These are phyloP conservation scores for Ethmia dodecea DNA, from an alignment of 2,888 invertebrate genomes.

Conservation along the genomic window DNA sequence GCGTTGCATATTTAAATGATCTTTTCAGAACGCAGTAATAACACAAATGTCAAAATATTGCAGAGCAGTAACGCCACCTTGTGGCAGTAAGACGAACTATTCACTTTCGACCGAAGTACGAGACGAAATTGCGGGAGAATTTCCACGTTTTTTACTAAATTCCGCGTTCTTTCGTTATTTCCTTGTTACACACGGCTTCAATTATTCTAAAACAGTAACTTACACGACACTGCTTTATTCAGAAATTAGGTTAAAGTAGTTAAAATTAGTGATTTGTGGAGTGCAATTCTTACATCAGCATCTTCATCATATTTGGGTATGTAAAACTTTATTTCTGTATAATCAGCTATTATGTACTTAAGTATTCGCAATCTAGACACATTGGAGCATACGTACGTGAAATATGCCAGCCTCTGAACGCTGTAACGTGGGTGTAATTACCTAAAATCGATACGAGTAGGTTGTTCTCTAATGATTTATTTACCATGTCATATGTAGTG, in stretches of 20 bases:
- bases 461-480: slow-evolving; percentile 24
- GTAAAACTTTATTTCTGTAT: slow-evolving; percentile 20
- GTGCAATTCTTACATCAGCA: slow-evolving; percentile 8
- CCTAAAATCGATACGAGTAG: slow-evolving; percentile 20
- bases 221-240: too few species aligned
- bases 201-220: too few species aligned
- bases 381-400: background rate
- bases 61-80: too few species aligned
- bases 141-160: background rate
- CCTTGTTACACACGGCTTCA: background rate
- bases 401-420: too few species aligned
- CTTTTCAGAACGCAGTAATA: too few species aligned
- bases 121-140: too few species aligned
- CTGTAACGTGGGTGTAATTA: too few species aligned
- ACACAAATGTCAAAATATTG: too few species aligned
- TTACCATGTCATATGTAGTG: slow-evolving; percentile 21
- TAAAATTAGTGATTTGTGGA: slow-evolving; percentile 8
- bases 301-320: slow-evolving; percentile 13
- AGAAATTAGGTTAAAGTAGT: background rate
- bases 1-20: too few species aligned
- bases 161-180: slow-evolving; percentile 14
- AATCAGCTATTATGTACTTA: slow-evolving; percentile 4
- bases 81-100: too few species aligned
- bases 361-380: background rate
- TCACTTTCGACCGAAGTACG: too few species aligned